Base-by-base conservation (phyloP, 2,888 invertebrate species). In the Aporophyla lueneburgensis region DNA sequence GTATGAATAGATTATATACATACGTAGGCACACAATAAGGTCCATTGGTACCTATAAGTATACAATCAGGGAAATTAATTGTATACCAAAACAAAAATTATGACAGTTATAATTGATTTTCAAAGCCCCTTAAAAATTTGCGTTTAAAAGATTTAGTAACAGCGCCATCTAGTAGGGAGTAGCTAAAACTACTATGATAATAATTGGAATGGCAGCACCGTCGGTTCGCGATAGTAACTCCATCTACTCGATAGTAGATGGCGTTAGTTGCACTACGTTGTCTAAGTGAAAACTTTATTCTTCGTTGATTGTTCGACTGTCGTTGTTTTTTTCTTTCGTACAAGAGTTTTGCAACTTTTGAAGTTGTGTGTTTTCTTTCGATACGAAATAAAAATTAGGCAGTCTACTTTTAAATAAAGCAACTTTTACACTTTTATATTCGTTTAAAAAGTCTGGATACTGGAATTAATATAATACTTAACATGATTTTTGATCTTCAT, bases 121-220 rank as follows among this genome's bases (percentile, higher is more conserved):
- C 24, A 49, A 27, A 61, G 19, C 5, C 6, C 6, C 14, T 12
- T 0, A 24, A 19, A 19, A 40, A n/a, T 40, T 5, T 2, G 0
- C 0, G 14, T 27, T 5, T 33, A 14, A 0, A 1, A 4, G 0
- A n/a, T 5, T 58, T 65, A 12, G 0, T 7, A 19, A 69, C 12
- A 82, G 54, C 76, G 88, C 86, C 83, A 90, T 88, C 92, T 92
- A 73, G 24, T 53, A 65, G 24, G 2, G 6, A 83, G n/a, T 87
- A 84, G 86, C 21, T 2, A 2, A 27, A 84, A 73, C 72, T 19
- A 12, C 5, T 4, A 7, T 10, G 14, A 24, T 2, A 2, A 5
- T 0, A 10, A 14, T 2, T 2, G 0, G 0, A 27, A 24, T 2
- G 0, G 12, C 21, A 14, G 0, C 2, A 0, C 46, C 2, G 16